Percentiles rank a stretch among this genome's conserved stretches.
Conservation (phyloP, 1,140 invertebrate species). For the Apis dorsata region DNA sequence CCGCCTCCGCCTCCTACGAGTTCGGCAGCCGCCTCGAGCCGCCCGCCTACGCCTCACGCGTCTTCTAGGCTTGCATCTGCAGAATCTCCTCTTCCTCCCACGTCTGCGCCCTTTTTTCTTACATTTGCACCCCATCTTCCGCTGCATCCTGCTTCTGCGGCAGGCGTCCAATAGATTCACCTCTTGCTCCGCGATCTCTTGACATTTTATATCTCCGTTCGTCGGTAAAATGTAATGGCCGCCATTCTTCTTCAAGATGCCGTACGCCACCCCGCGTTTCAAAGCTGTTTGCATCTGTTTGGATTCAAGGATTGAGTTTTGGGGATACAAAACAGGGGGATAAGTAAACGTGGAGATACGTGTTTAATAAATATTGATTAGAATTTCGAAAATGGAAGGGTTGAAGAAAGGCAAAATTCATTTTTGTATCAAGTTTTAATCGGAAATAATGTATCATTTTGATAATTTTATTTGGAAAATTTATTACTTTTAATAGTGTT, state of each 20-base stretch:
- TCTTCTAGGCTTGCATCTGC: neutral
- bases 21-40: neutral
- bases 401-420: too few relatives aligned
- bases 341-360: too few relatives aligned
- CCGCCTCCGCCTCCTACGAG: neutral
- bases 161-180: slow-evolving; percentile 59
- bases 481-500: too few relatives aligned
- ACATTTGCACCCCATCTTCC: slow-evolving; percentile 29
- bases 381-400: too few relatives aligned
- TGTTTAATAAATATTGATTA: too few relatives aligned
- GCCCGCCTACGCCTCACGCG: neutral
- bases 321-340: too few relatives aligned
- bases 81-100: neutral
- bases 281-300: slow-evolving; percentile 60
- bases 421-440: too few relatives aligned
- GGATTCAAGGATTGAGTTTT: too few relatives aligned
- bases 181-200: slow-evolving; percentile 64
- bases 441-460: too few relatives aligned
- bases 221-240: slow-evolving; percentile 60
- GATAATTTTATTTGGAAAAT: too few relatives aligned
- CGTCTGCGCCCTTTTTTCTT: slow-evolving; percentile 21
- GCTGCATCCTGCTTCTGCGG: slow-evolving; percentile 40
- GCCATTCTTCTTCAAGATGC: slow-evolving; percentile 60
- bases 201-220: slow-evolving; percentile 37
- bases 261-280: slow-evolving; percentile 65